Conservation (phyloP, 1,140 invertebrate genomes). For the Varroa destructor region DNA sequence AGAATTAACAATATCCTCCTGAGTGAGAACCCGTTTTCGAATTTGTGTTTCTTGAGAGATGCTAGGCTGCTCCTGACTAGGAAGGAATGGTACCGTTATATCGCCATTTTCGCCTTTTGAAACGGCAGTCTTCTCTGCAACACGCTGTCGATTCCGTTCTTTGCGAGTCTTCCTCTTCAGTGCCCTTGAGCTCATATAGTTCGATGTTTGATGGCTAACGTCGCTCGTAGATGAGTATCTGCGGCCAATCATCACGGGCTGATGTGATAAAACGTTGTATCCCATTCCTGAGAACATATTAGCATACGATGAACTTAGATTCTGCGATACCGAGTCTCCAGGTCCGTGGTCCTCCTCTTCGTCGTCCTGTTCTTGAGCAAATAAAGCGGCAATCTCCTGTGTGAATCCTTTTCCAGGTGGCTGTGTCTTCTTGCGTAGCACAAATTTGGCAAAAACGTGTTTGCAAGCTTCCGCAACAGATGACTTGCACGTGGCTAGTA, state of each 20-base stretch:
- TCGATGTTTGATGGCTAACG: constrained; percentile 5
- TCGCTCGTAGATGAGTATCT: constrained; percentile 22
- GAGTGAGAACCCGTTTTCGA: too few relatives aligned
- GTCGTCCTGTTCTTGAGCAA: neutral
- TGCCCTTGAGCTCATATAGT: neutral
- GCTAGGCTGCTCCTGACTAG: too few relatives aligned
- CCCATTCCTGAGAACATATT: too few relatives aligned
- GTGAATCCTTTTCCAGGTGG: too few relatives aligned
- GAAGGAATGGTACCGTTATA: too few relatives aligned
- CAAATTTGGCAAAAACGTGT: too few relatives aligned
- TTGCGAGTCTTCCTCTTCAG: constrained; percentile 17
- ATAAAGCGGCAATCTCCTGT: too few relatives aligned
- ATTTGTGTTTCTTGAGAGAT: too few relatives aligned
- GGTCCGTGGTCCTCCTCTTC: neutral
- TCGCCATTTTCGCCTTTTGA: constrained; percentile 2
- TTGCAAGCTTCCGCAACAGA: too few relatives aligned
- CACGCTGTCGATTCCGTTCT: constrained; percentile 17
- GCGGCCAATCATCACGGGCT: constrained; percentile 8
- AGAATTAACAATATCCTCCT: constrained; percentile 15
- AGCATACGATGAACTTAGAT: neutral
- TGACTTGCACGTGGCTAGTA: too few relatives aligned
- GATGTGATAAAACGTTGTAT: too few relatives aligned
- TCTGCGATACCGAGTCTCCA: constrained; percentile 10
- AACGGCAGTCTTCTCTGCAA: neutral
- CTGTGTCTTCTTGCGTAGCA: too few relatives aligned